Conservation (phyloP, 2,888 invertebrate species). For the Trissonchulus sp. region DNA sequence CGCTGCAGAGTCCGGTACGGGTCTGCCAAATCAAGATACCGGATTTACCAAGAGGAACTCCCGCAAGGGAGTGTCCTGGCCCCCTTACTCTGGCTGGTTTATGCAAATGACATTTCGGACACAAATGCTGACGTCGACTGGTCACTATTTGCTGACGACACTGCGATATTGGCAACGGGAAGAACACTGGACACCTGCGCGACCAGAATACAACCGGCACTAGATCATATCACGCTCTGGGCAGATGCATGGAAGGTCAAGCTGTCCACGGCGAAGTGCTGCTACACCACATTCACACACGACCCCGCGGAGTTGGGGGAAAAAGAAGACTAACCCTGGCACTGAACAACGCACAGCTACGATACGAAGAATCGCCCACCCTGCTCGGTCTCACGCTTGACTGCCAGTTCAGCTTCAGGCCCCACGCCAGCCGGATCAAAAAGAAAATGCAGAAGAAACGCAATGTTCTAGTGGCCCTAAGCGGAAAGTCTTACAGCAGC, state of each 20-base stretch:
- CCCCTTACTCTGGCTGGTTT: constrained; percentile 1
- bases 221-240: neutral
- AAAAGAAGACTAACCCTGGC: constrained; percentile 2
- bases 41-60: neutral
- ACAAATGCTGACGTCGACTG: too few relatives aligned
- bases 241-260: neutral
- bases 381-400: neutral
- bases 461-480: neutral
- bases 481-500: constrained; percentile 1
- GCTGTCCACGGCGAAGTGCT: neutral
- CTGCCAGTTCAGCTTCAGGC: neutral
- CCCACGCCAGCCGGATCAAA: neutral
- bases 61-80: constrained; percentile 7
- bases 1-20: neutral
- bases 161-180: too few relatives aligned
- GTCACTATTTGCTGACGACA: too few relatives aligned
- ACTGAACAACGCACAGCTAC: neutral
- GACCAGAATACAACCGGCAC: constrained; percentile 5
- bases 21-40: neutral
- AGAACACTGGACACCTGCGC: neutral
- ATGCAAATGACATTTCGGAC: neutral
- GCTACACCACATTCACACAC: neutral
- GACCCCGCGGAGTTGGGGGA: neutral
- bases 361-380: neutral
- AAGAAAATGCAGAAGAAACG: neutral